Evolutionary conservation across 2,113 vertebrate genomes (phyloP).

Genomic region (Neodon shergylaensis): DNA sequence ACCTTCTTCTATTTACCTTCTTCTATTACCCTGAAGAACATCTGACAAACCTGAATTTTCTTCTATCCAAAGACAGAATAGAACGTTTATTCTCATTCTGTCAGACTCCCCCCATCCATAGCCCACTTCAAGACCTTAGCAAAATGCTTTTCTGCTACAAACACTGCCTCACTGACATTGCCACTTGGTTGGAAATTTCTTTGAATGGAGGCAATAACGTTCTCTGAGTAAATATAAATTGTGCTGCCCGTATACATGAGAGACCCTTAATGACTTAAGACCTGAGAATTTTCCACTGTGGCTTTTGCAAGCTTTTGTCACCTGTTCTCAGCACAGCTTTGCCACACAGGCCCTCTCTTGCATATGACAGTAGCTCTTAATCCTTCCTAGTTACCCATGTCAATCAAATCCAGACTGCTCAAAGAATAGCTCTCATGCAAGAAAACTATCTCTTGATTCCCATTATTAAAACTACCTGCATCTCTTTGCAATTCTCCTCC

Average conservation of each 20-base stretch:
- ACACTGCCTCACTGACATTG: neutral
- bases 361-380: slow-evolving; percentile 24
- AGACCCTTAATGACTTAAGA: neutral
- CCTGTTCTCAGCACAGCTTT: neutral
- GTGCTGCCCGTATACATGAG: slow-evolving; percentile 1
- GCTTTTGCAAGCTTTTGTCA: neutral
- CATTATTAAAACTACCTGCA: slow-evolving; percentile 39
- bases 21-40: slow-evolving; percentile 23
- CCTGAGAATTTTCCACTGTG: slow-evolving; percentile 25
- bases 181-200: slow-evolving; percentile 12
- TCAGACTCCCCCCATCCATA: neutral
- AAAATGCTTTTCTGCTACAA: neutral
- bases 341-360: neutral
- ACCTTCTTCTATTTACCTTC: neutral
- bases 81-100: neutral
- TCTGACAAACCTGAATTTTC: slow-evolving; percentile 3
- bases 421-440: slow-evolving; percentile 32
- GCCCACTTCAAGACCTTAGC: neutral
- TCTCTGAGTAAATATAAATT: neutral
- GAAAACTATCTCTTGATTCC: slow-evolving; percentile 41
- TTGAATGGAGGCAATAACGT: slow-evolving; percentile 6
- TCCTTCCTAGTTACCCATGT: neutral
- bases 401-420: slow-evolving; percentile 17
- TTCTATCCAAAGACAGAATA: slow-evolving; percentile 18
- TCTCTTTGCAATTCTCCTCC: neutral